phyloP scores from a whole-genome alignment of 2,113 vertebrate species.

The Dipodomys ordii region DNA sequence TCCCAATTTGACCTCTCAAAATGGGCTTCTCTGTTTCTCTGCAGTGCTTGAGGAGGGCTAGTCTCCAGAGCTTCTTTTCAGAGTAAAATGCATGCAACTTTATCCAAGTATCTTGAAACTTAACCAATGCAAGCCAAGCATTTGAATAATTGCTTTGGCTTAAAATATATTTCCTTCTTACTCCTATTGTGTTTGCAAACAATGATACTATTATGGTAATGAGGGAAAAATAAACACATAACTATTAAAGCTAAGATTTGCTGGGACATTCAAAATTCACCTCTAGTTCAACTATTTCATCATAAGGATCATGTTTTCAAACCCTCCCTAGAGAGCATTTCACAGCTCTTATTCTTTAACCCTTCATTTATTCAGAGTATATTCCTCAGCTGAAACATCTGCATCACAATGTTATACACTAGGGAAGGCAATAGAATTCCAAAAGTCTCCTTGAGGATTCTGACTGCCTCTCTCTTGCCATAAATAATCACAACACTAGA shows the following conservation, averaged over 20 bases:
- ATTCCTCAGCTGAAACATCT: not conserved
- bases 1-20: too few species aligned
- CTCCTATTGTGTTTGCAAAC: constrained; percentile 13
- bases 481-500: constrained; percentile 11
- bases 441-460: not conserved
- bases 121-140: constrained; percentile 10
- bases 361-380: not conserved
- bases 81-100: constrained; percentile 8
- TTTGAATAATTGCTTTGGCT: constrained; percentile 37
- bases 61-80: not conserved
- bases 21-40: not conserved
- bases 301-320: not conserved
- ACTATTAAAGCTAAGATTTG: constrained; percentile 35
- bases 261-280: not conserved
- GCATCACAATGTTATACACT: not conserved
- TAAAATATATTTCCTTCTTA: constrained; percentile 51
- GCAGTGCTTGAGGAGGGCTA: not conserved
- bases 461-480: not conserved
- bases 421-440: not conserved
- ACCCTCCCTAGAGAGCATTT: not conserved
- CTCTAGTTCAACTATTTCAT: constrained; percentile 33
- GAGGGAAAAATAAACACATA: constrained; percentile 45
- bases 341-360: not conserved
- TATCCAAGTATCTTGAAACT: constrained; percentile 4
- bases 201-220: constrained; percentile 28